Conservation (phyloP, 1,140 invertebrate species). For the Apis mellifera region DNA sequence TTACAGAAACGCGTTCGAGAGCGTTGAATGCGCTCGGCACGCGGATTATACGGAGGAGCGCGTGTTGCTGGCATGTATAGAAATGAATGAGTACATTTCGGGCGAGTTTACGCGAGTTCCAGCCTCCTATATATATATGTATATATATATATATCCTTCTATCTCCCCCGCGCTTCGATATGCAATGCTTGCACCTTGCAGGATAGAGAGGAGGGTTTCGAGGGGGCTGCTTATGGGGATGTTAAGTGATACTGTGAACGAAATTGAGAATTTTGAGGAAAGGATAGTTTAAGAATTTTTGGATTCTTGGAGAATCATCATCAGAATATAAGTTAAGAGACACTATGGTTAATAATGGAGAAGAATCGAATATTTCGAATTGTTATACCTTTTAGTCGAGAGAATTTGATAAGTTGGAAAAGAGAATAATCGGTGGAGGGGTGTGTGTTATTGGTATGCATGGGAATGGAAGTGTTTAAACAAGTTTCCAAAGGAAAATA, state of each 20-base stretch:
- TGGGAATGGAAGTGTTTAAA: too few relatives aligned
- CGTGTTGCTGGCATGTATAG: conserved; percentile 67
- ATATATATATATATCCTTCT: background rate
- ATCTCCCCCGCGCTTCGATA: background rate
- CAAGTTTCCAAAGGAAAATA: background rate
- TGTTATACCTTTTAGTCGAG: too few relatives aligned
- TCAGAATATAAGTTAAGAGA: too few relatives aligned
- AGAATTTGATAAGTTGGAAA: too few relatives aligned
- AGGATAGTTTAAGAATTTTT: background rate
- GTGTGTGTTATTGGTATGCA: too few relatives aligned
- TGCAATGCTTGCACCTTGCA: background rate
- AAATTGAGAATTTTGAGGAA: background rate
- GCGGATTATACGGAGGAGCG: conserved; percentile 28
- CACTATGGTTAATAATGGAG: background rate
- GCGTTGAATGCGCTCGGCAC: conserved; percentile 35
- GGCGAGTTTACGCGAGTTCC: conserved; percentile 56
- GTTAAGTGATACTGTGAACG: background rate
- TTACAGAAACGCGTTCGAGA: conserved; percentile 33
- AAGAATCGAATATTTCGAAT: background rate
- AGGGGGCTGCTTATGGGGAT: background rate
- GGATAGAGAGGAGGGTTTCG: background rate
- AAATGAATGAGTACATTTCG: conserved; percentile 66
- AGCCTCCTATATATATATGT: background rate
- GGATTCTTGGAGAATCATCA: too few relatives aligned
- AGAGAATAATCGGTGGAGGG: too few relatives aligned